phyloP scores from a whole-genome alignment of 2,888 invertebrate genomes.

The Drosophila incognita region DNA sequence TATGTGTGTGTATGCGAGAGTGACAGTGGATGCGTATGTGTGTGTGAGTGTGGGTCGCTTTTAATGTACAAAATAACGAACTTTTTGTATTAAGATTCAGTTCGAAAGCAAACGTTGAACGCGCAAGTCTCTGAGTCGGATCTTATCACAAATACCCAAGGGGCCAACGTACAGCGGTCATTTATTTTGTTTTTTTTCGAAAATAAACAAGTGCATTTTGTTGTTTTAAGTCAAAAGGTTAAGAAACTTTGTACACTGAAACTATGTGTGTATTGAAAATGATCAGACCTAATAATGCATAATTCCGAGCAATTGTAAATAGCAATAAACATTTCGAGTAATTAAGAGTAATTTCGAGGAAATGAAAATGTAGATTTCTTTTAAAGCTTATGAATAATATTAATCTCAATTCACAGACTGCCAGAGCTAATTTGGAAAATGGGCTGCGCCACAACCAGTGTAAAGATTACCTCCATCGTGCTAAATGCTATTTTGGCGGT shows the following conservation, averaged over 20 bases:
- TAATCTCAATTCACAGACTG: constrained; percentile 24
- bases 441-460: constrained; percentile 80
- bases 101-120: constrained; percentile 77
- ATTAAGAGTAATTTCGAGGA: constrained; percentile 22
- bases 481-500: constrained; percentile 82
- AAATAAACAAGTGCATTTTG: constrained; percentile 40
- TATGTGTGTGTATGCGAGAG: constrained; percentile 20
- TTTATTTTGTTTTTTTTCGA: constrained; percentile 52
- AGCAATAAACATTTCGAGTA: constrained; percentile 19
- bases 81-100: constrained; percentile 69
- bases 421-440: constrained; percentile 57
- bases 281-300: constrained; percentile 35
- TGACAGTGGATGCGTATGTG: constrained; percentile 1
- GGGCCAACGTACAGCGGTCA: constrained; percentile 33
- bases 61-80: constrained; percentile 53
- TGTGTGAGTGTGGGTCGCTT: constrained; percentile 16
- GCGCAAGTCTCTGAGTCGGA: constrained; percentile 62
- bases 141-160: constrained; percentile 17
- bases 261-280: constrained; percentile 8
- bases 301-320: constrained; percentile 11
- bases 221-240: constrained; percentile 63
- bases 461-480: constrained; percentile 77
- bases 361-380: background rate
- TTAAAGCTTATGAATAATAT: background rate
- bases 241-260: constrained; percentile 58